Evolutionary conservation across 2,888 invertebrate species (phyloP), one percentile per base, ranked within the genome.

Genomic region (Xylota segnis): DNA sequence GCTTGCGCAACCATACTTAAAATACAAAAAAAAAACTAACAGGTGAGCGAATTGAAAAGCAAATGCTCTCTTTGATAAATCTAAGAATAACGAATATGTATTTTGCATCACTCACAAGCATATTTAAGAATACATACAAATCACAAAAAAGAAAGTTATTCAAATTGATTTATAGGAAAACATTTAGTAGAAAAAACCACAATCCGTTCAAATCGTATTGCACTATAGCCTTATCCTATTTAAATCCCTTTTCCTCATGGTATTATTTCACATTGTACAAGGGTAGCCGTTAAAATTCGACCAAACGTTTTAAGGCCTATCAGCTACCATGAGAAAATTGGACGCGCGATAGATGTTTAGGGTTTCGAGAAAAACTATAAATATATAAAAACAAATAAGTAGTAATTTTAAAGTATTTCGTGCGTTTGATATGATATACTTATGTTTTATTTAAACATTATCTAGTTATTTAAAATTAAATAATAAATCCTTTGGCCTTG

Each of bases 161-260:
- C 10, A 37, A 37, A 18, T 18, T 18, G 4, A 12, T 23, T 27
- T n/a, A 12, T 52, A 52, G 10, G 18, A 27, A 23, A 52, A 52
- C 52, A 52, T 52, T 52, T 27, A 52, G 27, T 52, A 52, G 56
- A 70, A 70, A 70, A 70, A 70, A 70, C 70, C 70, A 70, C 70
- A 70, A 70, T 70, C 56, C 70, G 56, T 70, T 70, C 70, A 70
- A 56, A 56, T 45, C 56, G 43, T 45, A 56, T 56, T 70, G 52
- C 27, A 23, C 27, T 52, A 27, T 52, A 52, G 52, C 23, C 4
- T 23, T 27, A 52, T 18, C 23, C 23, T 50, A 45, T 14, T 6
- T 45, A 14, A 5, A 16, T 45, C 45, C n/a, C 27, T 18, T 52
- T 52, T 52, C 27, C 27, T 52, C 52, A 27, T 27, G 52, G 52